Percentiles rank a stretch among this genome's conserved stretches.
These are phyloP conservation scores for Gymnogyps californianus DNA, from an alignment of 2,113 vertebrate genomes.

Conservation along the genomic window DNA sequence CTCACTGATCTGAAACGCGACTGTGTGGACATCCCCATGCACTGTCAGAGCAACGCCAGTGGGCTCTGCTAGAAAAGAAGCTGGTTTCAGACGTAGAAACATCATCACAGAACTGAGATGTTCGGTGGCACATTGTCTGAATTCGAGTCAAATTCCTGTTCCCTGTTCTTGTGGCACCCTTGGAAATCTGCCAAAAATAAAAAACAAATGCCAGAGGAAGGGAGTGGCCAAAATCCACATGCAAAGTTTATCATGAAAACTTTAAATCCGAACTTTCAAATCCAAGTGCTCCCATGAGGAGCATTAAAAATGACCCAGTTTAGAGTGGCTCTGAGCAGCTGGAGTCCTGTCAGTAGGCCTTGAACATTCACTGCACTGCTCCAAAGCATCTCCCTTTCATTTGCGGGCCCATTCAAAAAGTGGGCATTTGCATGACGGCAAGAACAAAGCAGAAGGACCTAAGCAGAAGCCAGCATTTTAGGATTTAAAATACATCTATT, in stretches of 20 bases:
- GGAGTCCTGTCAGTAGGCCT: not conserved
- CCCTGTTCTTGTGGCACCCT: not conserved
- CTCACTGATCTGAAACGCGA: not conserved
- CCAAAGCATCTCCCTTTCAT: not conserved
- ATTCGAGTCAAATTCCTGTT: not conserved
- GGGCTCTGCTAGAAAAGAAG: not conserved
- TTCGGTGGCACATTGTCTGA: not conserved
- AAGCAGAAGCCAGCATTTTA: not conserved
- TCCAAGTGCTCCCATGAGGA: not conserved
- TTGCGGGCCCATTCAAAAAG: not conserved
- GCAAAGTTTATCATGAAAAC: not conserved
- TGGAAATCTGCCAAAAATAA: not conserved
- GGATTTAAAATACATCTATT: not conserved
- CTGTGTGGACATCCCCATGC: not conserved
- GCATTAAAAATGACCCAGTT: not conserved
- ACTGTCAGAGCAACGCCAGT: not conserved
- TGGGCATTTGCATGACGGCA: fast-evolving
- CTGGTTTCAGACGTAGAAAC: not conserved
- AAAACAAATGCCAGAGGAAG: not conserved
- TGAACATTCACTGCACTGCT: not conserved
- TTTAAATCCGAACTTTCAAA: not conserved
- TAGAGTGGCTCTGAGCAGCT: not conserved
- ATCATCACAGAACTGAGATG: not conserved
- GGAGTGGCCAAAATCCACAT: not conserved
- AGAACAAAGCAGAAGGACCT: not conserved